These are phyloP conservation scores for Euplexia lucipara DNA, from an alignment of 2,888 invertebrate species.

Conservation along the genomic window DNA sequence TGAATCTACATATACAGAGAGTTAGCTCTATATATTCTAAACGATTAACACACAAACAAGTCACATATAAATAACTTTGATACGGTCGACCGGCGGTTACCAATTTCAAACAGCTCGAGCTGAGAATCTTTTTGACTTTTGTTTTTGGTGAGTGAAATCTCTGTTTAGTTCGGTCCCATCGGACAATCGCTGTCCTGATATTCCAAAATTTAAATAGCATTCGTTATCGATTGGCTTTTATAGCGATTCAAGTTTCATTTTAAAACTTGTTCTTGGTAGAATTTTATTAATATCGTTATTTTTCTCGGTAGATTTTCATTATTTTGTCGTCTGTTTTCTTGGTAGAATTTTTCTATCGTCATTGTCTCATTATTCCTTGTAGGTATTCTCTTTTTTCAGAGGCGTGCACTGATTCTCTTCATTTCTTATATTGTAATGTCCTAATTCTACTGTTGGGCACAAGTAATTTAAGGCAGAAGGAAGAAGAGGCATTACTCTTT, in stretches of 20 bases:
- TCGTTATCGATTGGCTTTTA: slow-evolving; percentile 64
- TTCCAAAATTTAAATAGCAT: slow-evolving; percentile 62
- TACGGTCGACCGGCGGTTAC: not conserved
- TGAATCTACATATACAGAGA: slow-evolving; percentile 32
- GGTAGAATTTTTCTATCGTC: too few species aligned
- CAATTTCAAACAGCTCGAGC: not conserved
- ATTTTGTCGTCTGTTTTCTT: slow-evolving; percentile 55
- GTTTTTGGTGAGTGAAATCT: slow-evolving; percentile 55
- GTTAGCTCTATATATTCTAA: slow-evolving; percentile 29
- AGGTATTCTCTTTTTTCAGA: slow-evolving; percentile 58
- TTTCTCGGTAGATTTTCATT: not conserved
- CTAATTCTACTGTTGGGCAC: too few species aligned
- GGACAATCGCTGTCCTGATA: slow-evolving; percentile 56
- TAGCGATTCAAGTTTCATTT: slow-evolving; percentile 53
- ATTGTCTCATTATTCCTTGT: slow-evolving; percentile 48
- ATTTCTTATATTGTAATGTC: too few species aligned
- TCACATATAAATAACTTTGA: slow-evolving; percentile 23
- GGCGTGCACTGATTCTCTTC: too few species aligned
- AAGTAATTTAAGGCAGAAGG: too few species aligned
- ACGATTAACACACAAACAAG: slow-evolving; percentile 37
- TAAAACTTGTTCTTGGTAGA: slow-evolving; percentile 51
- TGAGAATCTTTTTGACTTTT: slow-evolving; percentile 57
- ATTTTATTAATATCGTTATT: too few species aligned
- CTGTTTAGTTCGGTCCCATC: slow-evolving; percentile 48
- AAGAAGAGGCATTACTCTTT: too few species aligned